phyloP scores from a whole-genome alignment of 64 coral and sea anemone species.

The Pocillopora damicornis region DNA sequence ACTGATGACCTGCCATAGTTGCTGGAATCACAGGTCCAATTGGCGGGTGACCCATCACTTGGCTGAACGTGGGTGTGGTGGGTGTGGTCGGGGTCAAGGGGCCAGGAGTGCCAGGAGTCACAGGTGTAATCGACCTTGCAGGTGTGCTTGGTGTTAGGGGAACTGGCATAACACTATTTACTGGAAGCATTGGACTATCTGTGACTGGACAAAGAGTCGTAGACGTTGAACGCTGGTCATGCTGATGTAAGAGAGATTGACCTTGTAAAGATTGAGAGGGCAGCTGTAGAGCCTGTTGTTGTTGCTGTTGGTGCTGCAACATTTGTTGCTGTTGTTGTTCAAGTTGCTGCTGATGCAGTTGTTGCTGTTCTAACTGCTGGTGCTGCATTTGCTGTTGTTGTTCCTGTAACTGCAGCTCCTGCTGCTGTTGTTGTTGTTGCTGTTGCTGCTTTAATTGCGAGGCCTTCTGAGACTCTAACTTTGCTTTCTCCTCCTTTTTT shows the following conservation, averaged over 20 bases:
- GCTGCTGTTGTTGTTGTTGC: slow-evolving; percentile 36
- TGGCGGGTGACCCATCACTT: slow-evolving; percentile 4
- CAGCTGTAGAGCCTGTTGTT: not conserved
- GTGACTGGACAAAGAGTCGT: not conserved
- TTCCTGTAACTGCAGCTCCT: not conserved
- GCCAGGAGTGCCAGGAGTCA: slow-evolving; percentile 46
- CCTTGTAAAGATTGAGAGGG: slow-evolving; percentile 27
- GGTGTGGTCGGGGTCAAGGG: slow-evolving; percentile 58
- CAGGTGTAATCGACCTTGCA: slow-evolving; percentile 35
- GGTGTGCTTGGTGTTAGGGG: slow-evolving; percentile 44
- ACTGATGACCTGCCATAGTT: not conserved
- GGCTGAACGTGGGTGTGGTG: slow-evolving; percentile 40
- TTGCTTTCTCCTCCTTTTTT: slow-evolving; percentile 59
- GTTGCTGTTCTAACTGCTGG: slow-evolving; percentile 12
- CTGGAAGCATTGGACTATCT: slow-evolving; percentile 5
- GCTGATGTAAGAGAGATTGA: slow-evolving; percentile 8
- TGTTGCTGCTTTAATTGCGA: slow-evolving; percentile 19
- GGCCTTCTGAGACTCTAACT: slow-evolving; percentile 6
- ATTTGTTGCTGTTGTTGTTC: not conserved
- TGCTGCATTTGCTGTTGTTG: slow-evolving; percentile 35
- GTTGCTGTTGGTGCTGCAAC: not conserved
- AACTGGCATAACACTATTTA: slow-evolving; percentile 38
- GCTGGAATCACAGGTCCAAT: slow-evolving; percentile 5
- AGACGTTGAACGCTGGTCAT: slow-evolving; percentile 12
- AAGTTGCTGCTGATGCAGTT: slow-evolving; percentile 9